Percentiles rank a stretch among this genome's conserved stretches.
These are phyloP conservation scores for Molossus molossus DNA, from an alignment of 2,797 vertebrate genomes.

Conservation along the genomic window DNA sequence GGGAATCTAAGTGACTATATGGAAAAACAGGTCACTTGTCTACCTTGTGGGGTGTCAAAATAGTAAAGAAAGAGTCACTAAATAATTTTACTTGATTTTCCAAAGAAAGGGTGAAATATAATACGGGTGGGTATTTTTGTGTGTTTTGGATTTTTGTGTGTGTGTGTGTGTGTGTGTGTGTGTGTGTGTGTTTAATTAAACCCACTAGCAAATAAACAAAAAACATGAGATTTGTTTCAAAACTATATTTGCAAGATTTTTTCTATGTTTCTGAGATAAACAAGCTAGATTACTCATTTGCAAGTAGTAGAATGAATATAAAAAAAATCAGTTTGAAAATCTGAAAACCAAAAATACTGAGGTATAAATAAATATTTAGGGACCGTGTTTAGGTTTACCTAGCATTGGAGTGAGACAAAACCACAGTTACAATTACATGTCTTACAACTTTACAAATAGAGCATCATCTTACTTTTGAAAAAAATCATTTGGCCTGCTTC, in stretches of 20 bases:
- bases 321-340: constrained; percentile 22
- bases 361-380: not conserved
- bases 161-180: not conserved
- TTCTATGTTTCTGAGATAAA: constrained; percentile 6
- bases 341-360: constrained; percentile 29
- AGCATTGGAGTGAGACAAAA: constrained; percentile 57
- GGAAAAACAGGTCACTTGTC: not conserved
- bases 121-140: not conserved
- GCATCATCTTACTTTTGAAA: not conserved
- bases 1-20: not conserved
- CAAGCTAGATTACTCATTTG: constrained; percentile 52
- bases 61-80: constrained; percentile 4
- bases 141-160: no score
- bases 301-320: not conserved
- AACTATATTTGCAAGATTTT: not conserved
- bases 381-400: constrained; percentile 6
- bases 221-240: not conserved
- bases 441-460: constrained; percentile 29
- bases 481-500: constrained; percentile 30
- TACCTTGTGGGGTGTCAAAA: not conserved
- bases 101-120: constrained; percentile 52
- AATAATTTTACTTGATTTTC: constrained; percentile 61
- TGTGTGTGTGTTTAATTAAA: not conserved
- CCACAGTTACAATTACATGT: constrained; percentile 5
- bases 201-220: not conserved